A percentile compares a stretch with the other conserved stretches of the same genome.
Evolutionary conservation across 2,113 vertebrate species (phyloP).

Genomic region (Mola mola): DNA sequence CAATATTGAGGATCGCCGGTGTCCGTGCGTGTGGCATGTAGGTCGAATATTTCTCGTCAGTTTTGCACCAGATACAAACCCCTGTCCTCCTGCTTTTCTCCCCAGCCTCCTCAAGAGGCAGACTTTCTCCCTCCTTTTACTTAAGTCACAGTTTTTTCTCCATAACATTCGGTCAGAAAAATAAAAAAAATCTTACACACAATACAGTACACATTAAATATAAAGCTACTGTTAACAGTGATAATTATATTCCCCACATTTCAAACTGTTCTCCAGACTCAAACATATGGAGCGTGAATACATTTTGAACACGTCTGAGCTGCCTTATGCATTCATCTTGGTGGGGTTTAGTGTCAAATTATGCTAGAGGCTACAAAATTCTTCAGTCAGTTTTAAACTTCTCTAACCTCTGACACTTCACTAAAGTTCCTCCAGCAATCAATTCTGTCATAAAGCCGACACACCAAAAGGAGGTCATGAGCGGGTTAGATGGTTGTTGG

Average conservation of each 20-base stretch:
- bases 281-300: neutral
- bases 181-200: too few relatives aligned
- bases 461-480: constrained; percentile 6
- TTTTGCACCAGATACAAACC: too few relatives aligned
- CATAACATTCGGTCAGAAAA: too few relatives aligned
- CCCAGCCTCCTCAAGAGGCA: too few relatives aligned
- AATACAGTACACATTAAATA: neutral
- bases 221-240: neutral
- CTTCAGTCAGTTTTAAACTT: constrained; percentile 2
- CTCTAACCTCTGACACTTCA: constrained; percentile 30
- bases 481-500: neutral
- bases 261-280: neutral
- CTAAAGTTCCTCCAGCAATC: constrained; percentile 24
- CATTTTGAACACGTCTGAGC: neutral
- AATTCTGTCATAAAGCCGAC: constrained; percentile 16
- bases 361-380: constrained; percentile 21
- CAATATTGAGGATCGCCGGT: neutral
- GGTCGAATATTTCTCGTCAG: too few relatives aligned
- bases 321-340: neutral
- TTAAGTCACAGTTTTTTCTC: too few relatives aligned
- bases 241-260: neutral
- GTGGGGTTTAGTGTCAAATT: constrained; percentile 7
- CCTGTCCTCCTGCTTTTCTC: too few relatives aligned
- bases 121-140: too few relatives aligned
- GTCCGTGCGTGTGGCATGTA: neutral